Evolutionary conservation across 1,140 invertebrate species (phyloP).

Genomic region (Calliopsis andreniformis): DNA sequence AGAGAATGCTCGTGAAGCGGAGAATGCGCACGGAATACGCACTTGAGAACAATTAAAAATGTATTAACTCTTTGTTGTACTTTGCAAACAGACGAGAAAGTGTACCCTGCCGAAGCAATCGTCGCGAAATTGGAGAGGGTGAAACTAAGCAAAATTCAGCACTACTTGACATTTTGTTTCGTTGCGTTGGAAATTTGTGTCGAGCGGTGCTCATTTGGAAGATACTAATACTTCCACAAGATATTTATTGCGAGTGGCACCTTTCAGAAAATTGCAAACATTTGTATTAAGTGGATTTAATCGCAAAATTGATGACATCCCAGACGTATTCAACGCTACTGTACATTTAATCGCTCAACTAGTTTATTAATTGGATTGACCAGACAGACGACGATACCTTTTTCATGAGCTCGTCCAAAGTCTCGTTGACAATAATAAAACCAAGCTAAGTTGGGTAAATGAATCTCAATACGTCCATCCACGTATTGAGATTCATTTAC

Average conservation of each 20-base stretch:
- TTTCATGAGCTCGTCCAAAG: no score
- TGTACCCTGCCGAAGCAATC: not conserved
- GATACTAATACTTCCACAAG: not conserved
- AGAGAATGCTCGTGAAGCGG: conserved; percentile 1
- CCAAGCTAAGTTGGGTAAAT: no score
- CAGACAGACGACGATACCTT: no score
- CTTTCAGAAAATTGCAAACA: no score
- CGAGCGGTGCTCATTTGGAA: not conserved
- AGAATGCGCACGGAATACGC: conserved; percentile 1
- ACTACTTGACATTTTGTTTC: not conserved
- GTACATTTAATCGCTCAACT: no score
- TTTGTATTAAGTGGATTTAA: not conserved
- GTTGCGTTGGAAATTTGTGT: not conserved
- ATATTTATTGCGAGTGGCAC: not conserved
- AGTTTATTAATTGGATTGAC: no score
- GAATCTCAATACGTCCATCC: no score
- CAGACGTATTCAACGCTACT: not conserved
- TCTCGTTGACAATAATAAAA: no score
- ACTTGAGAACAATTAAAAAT: conserved; percentile 37
- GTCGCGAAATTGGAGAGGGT: not conserved
- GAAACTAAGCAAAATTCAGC: not conserved
- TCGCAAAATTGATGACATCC: not conserved
- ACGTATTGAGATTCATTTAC: no score
- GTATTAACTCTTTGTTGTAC: conserved; percentile 14
- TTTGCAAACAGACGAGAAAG: not conserved